A percentile compares a stretch with the other conserved stretches of the same genome.
Conservation (phyloP, 1,140 invertebrate genomes). For the Carcinoscorpius rotundicauda region DNA sequence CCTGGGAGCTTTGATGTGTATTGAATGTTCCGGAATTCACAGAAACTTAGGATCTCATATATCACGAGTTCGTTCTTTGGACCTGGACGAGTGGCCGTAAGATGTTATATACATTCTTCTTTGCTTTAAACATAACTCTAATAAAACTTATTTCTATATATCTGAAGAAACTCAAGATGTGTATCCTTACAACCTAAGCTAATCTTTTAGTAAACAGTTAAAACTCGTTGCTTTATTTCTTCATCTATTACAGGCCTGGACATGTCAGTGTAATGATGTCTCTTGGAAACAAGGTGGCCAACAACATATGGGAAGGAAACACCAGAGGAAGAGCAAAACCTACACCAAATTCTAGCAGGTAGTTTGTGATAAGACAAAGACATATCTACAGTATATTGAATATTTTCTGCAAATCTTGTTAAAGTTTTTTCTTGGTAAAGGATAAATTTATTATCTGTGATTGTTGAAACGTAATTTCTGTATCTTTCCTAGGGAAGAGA, state of each 20-base stretch:
- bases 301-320: constrained; percentile 81
- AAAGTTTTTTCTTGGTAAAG: too few species aligned
- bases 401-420: too few species aligned
- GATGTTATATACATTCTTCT: constrained; percentile 36
- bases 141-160: not conserved
- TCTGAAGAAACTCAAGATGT: too few species aligned
- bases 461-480: too few species aligned
- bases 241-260: constrained; percentile 50
- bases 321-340: constrained; percentile 47
- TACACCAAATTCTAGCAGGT: constrained; percentile 28
- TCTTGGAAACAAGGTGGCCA: constrained; percentile 74
- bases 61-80: constrained; percentile 82
- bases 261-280: constrained; percentile 84
- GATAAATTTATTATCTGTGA: too few species aligned
- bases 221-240: not conserved
- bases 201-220: too few species aligned
- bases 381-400: too few species aligned
- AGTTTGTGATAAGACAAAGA: not conserved
- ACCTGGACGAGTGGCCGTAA: constrained; percentile 97
- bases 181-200: constrained; percentile 29
- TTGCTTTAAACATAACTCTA: not conserved
- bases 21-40: constrained; percentile 95
- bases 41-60: constrained; percentile 93
- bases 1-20: constrained; percentile 89
- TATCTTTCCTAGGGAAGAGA: constrained; percentile 46